Percentiles rank a stretch among this genome's conserved stretches.
These are phyloP conservation scores for Microcebus lehilahytsara DNA, from an alignment of 2,113 vertebrate genomes.

Conservation along the genomic window DNA sequence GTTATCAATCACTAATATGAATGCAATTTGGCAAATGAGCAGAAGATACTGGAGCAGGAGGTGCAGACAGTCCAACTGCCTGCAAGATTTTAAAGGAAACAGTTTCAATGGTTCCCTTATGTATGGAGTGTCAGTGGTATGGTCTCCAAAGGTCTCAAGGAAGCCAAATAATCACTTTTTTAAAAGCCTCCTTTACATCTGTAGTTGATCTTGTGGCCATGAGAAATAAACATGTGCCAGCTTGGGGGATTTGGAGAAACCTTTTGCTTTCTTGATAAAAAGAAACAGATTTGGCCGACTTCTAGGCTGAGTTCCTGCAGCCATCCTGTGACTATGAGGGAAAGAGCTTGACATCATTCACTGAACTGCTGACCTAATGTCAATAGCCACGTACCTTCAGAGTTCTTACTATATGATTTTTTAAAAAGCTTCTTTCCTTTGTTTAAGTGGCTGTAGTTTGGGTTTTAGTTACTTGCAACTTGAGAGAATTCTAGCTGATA, in stretches of 20 bases:
- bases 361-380: neutral
- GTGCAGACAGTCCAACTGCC: neutral
- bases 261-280: neutral
- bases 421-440: neutral
- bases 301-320: neutral
- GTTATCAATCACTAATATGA: neutral
- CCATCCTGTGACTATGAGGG: neutral
- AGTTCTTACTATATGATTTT: neutral
- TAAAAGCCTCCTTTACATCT: neutral
- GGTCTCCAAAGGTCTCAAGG: neutral
- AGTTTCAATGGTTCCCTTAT: neutral
- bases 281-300: neutral
- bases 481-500: neutral
- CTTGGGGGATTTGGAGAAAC: neutral
- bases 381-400: neutral
- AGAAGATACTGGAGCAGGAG: neutral
- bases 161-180: neutral
- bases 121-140: neutral
- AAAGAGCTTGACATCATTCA: neutral
- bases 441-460: neutral
- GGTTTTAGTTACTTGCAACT: neutral
- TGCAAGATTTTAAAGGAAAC: neutral
- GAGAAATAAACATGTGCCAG: neutral
- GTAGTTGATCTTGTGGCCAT: neutral
- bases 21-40: neutral